phyloP scores from a whole-genome alignment of 2,113 vertebrate species.

The Solea solea region DNA sequence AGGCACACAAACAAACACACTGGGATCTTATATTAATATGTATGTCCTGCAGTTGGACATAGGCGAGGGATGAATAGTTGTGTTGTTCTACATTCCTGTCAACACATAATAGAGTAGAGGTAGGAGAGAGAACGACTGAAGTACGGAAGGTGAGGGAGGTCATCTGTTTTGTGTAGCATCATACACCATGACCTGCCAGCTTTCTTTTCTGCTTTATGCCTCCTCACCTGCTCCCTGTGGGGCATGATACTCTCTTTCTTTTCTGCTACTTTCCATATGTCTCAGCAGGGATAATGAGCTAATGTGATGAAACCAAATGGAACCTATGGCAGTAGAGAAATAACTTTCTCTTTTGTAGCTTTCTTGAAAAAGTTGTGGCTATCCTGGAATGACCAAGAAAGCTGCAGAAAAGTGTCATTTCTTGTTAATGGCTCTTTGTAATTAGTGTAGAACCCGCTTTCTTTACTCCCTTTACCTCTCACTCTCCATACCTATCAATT shows the following conservation, averaged over 20 bases:
- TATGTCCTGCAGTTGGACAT: slow-evolving; percentile 57
- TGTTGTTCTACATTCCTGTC: slow-evolving; percentile 30
- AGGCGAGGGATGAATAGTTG: slow-evolving; percentile 36
- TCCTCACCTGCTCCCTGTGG: slow-evolving; percentile 37
- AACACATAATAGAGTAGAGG: slow-evolving; percentile 20
- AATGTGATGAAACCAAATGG: slow-evolving; percentile 46
- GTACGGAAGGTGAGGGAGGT: slow-evolving; percentile 24
- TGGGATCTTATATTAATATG: slow-evolving; percentile 59
- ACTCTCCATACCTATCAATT: slow-evolving; percentile 5
- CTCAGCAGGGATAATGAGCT: slow-evolving; percentile 44
- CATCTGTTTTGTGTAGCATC: slow-evolving; percentile 39
- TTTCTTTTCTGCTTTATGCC: slow-evolving; percentile 32
- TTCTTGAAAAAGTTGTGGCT: slow-evolving; percentile 15
- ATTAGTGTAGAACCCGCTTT: slow-evolving; percentile 19
- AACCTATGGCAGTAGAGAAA: slow-evolving; percentile 24
- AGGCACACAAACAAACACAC: slow-evolving; percentile 16
- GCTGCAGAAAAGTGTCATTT: background rate
- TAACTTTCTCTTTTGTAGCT: slow-evolving; percentile 11
- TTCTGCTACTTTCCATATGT: slow-evolving; percentile 30
- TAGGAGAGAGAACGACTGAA: slow-evolving; percentile 25
- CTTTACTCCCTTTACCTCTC: background rate
- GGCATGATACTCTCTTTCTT: slow-evolving; percentile 16
- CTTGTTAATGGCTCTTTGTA: slow-evolving; percentile 19
- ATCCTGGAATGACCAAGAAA: slow-evolving; percentile 10
- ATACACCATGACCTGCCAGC: slow-evolving; percentile 20